Conservation (phyloP, 2,113 vertebrate species). For the Axis porcinus region DNA sequence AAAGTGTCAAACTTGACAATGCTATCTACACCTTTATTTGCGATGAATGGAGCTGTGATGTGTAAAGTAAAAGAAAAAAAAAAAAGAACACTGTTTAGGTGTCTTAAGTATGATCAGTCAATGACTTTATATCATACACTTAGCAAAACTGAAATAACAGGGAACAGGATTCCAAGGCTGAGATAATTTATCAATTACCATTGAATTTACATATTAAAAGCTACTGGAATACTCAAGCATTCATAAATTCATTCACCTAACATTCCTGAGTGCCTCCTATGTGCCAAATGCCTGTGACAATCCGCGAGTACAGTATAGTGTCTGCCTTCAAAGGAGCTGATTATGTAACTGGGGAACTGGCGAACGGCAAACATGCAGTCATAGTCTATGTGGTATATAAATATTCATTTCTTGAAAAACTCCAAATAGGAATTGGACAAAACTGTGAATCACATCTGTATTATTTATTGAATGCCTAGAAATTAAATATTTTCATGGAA, state of each 20-base stretch:
- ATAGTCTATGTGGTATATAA: not conserved
- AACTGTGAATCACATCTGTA: not conserved
- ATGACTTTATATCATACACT: not conserved
- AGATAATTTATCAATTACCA: not conserved
- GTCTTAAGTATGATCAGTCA: not conserved
- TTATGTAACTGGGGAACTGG: not conserved
- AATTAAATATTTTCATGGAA: not conserved
- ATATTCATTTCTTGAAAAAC: not conserved
- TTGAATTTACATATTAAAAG: not conserved
- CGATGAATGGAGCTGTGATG: constrained; percentile 90
- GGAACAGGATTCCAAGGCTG: not conserved
- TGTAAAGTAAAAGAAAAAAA: constrained; percentile 43
- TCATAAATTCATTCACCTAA: not conserved
- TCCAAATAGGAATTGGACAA: not conserved
- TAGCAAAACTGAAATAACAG: constrained; percentile 1
- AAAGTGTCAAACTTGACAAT: constrained; percentile 95
- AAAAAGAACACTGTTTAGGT: constrained; percentile 50
- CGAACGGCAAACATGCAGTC: not conserved
- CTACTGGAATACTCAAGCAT: not conserved
- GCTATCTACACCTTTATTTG: constrained; percentile 87
- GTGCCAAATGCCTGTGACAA: not conserved
- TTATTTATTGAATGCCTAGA: not conserved
- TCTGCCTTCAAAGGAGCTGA: not conserved
- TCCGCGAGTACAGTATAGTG: not conserved
- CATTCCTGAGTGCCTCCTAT: not conserved